Percentiles rank a stretch among this genome's conserved stretches.
phyloP scores from a whole-genome alignment of 2,888 invertebrate genomes.

The Aleiodes leptofemur region DNA sequence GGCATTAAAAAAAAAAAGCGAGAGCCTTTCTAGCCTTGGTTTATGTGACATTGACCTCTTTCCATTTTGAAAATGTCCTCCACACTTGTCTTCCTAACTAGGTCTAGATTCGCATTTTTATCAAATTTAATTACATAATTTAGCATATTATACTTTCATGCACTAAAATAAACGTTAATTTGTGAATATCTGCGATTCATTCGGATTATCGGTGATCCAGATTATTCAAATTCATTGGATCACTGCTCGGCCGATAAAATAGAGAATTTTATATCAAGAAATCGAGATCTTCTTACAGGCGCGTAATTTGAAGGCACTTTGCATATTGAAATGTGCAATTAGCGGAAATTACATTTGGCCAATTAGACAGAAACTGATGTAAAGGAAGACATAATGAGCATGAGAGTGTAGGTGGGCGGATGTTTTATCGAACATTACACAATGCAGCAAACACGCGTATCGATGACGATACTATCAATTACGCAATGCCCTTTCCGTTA shows the following conservation, averaged over 20 bases:
- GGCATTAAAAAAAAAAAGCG: slow-evolving; percentile 51
- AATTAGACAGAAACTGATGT: neutral
- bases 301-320: neutral
- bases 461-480: neutral
- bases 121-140: slow-evolving; percentile 12
- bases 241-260: no score
- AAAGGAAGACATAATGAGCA: neutral
- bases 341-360: neutral
- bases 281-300: neutral
- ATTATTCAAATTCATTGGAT: no score
- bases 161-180: neutral
- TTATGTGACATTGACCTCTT: slow-evolving; percentile 68
- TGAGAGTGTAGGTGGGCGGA: neutral
- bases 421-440: slow-evolving; percentile 4
- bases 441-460: neutral
- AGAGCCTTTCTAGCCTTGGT: slow-evolving; percentile 62
- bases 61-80: slow-evolving; percentile 65
- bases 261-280: neutral
- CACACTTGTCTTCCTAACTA: slow-evolving; percentile 50
- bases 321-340: neutral
- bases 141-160: neutral
- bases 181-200: no score
- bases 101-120: slow-evolving; percentile 48
- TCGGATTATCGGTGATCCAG: no score
- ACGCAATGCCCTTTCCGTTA: slow-evolving; percentile 2